Evolutionary conservation across 2,888 invertebrate genomes (phyloP), one percentile per base, ranked within the genome.

Genomic region (Xestia sexstrigata): DNA sequence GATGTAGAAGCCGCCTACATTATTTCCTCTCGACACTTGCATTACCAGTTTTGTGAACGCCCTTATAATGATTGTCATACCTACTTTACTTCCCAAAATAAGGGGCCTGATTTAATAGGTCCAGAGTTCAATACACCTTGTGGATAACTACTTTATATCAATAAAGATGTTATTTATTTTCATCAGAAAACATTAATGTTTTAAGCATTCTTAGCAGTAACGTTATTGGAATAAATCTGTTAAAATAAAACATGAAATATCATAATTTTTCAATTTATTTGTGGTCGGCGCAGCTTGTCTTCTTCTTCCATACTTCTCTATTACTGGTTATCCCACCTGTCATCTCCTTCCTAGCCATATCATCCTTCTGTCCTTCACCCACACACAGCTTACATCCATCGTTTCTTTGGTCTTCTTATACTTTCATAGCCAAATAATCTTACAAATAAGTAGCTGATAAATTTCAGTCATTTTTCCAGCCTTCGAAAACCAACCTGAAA

Each of bases 11-110:
- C 74, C 87, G 73, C 86, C 80, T 65, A 81, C 79, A 62, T 75
- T 69, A 83, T 87, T 89, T 87, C 87, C 89, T 87, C 71, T 81
- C 77, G 52, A 79, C 71, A 84, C 81, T 83, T 49, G 78, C 77
- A 78, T 78, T 83, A 65, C 85, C 79, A 70, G 79, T 84, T 88
- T 17, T 80, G 42, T 47, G 39, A 73, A 79, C 75, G 71, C 76
- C 78, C 79, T 87, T 75, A 84, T 63, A 70, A 75, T 76, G 62
- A 69, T 52, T 55, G 30, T 65, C 47, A 35, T 69, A 75, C 69
- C 72, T 76, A 78, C 69, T 83, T 78, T 73, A 79, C 73, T 83
- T 78, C 72, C 78, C 77, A 81, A 84, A 84, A 83, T 79, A 84
- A 75, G 82, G 72, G 2, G 23, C 6, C 55, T 23, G 26, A 17